Conservation (phyloP, 2,888 invertebrate species). For the Lithodes maja region DNA sequence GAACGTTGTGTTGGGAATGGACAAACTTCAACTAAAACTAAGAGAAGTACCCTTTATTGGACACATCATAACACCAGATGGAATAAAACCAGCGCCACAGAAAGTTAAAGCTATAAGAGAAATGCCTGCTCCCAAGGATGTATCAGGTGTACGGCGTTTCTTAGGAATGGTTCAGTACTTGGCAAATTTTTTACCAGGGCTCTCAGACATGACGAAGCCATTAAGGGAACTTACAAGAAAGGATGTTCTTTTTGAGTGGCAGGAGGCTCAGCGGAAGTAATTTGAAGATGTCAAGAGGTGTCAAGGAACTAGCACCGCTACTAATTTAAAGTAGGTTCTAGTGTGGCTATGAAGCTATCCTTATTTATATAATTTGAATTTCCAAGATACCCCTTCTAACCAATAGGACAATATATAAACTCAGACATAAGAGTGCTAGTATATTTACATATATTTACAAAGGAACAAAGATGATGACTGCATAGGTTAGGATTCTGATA, state of each 20-base stretch:
- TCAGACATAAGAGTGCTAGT: too few species aligned
- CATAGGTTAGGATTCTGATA: too few species aligned
- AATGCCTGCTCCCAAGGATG: not conserved
- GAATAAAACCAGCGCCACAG: not conserved
- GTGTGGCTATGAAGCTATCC: too few species aligned
- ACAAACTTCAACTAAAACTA: not conserved
- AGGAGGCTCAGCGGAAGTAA: not conserved
- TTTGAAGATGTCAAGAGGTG: not conserved
- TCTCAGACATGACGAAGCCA: slow-evolving; percentile 21
- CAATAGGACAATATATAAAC: too few species aligned
- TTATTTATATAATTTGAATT: too few species aligned
- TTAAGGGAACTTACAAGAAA: not conserved
- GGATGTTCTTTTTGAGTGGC: not conserved
- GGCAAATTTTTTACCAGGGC: slow-evolving; percentile 8
- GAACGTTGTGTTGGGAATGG: slow-evolving; percentile 9
- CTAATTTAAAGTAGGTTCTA: too few species aligned
- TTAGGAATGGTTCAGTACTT: slow-evolving; percentile 39
- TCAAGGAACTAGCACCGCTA: too few species aligned
- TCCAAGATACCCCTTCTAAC: too few species aligned
- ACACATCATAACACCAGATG: slow-evolving; percentile 14
- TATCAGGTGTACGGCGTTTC: not conserved
- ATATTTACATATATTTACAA: too few species aligned
- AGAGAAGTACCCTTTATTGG: slow-evolving; percentile 19
- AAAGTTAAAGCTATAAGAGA: not conserved
- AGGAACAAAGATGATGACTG: too few species aligned